Evolutionary conservation across 2,113 vertebrate genomes (phyloP).

Genomic region (Sinocyclocheilus maitianheensis): DNA sequence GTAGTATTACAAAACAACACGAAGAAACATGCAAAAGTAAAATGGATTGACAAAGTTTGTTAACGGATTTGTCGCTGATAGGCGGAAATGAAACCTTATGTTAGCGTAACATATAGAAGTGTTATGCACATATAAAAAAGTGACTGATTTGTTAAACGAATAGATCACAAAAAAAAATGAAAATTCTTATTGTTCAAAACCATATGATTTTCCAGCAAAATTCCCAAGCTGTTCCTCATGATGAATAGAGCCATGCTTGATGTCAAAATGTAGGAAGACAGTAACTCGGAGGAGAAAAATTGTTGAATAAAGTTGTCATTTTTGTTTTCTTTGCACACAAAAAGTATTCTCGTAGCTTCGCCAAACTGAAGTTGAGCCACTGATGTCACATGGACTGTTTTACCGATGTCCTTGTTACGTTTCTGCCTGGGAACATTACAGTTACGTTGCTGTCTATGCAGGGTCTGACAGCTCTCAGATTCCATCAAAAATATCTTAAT

Average conservation of each 20-base stretch:
- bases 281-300: no score
- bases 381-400: no score
- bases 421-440: no score
- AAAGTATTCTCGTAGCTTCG: no score
- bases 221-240: neutral
- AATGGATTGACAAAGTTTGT: neutral
- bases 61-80: neutral
- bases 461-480: no score
- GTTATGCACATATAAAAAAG: neutral
- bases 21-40: constrained; percentile 56
- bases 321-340: no score
- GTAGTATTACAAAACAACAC: constrained; percentile 55
- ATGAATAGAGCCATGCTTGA: neutral
- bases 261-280: neutral
- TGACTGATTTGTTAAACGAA: neutral
- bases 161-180: neutral
- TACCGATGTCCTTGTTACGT: no score
- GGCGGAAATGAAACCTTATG: neutral
- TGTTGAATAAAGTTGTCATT: no score
- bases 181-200: neutral
- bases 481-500: no score
- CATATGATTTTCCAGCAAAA: neutral
- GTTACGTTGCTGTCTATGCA: no score
- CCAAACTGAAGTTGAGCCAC: no score
- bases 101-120: neutral